phyloP scores from a whole-genome alignment of 2,113 vertebrate genomes.

The Arothron firmamentum region DNA sequence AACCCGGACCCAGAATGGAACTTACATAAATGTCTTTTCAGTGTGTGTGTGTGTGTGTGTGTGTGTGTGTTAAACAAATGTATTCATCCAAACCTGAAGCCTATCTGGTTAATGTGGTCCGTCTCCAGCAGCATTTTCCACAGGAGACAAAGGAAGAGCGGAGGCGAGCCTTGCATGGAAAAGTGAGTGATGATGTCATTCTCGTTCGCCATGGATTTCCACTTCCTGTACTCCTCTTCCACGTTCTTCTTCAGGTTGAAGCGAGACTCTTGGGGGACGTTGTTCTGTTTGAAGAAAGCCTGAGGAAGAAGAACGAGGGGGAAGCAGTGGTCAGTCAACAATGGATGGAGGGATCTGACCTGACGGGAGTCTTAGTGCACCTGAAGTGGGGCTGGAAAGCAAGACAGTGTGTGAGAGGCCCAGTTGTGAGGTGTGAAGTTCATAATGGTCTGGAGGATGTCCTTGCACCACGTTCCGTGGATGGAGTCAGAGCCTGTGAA shows the following conservation, averaged over 20 bases:
- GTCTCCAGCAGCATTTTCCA: slow-evolving; percentile 99
- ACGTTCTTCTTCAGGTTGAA: slow-evolving; percentile 99
- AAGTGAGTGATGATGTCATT: slow-evolving; percentile 97
- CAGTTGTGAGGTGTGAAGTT: slow-evolving; percentile 98
- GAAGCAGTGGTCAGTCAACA: not conserved
- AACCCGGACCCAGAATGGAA: too few relatives aligned
- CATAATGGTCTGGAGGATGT: slow-evolving; percentile 98
- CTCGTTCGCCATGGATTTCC: slow-evolving; percentile 98
- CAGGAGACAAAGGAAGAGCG: slow-evolving; percentile 93
- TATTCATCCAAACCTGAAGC: slow-evolving; percentile 81
- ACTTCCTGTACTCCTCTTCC: slow-evolving; percentile 97
- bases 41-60: not conserved
- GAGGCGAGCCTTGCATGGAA: slow-evolving; percentile 89
- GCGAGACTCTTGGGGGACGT: slow-evolving; percentile 95
- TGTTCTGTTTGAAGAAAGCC: slow-evolving; percentile 99
- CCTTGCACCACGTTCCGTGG: slow-evolving; percentile 99
- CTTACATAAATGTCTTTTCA: not conserved
- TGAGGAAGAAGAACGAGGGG: slow-evolving; percentile 46
- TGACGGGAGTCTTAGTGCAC: slow-evolving; percentile 53
- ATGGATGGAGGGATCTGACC: not conserved
- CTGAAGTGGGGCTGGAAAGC: slow-evolving; percentile 96
- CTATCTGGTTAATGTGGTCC: slow-evolving; percentile 97
- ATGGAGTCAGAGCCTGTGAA: slow-evolving; percentile 98
- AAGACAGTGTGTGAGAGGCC: slow-evolving; percentile 96
- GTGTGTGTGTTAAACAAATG: not conserved